A percentile compares a stretch with the other conserved stretches of the same genome.
phyloP scores from a whole-genome alignment of 2,888 invertebrate species.

The Dastarcus helophoroides region DNA sequence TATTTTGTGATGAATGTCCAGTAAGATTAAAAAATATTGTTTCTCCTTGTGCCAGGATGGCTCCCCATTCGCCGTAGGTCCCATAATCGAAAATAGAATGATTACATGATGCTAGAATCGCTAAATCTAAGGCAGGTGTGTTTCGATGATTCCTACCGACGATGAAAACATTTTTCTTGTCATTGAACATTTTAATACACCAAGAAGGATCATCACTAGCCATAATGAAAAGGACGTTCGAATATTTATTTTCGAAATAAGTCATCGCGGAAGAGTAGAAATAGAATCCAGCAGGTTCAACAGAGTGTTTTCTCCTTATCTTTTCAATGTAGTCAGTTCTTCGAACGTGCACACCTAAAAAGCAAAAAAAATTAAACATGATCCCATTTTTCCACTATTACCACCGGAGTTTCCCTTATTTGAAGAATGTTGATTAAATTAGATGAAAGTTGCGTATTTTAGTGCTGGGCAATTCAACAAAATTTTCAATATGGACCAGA shows the following conservation, averaged over 20 bases:
- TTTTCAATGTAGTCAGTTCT: constrained; percentile 46
- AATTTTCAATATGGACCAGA: too few species aligned
- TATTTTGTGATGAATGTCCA: constrained; percentile 30
- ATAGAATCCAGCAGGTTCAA: constrained; percentile 31
- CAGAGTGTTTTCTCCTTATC: constrained; percentile 41
- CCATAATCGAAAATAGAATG: constrained; percentile 44
- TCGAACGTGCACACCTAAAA: constrained; percentile 45
- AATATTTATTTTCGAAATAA: constrained; percentile 35
- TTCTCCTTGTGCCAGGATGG: constrained; percentile 40
- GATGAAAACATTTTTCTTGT: constrained; percentile 33
- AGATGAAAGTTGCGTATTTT: constrained; percentile 8
- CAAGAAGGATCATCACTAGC: constrained; percentile 41
- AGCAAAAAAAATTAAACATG: too few species aligned
- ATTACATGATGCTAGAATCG: constrained; percentile 40
- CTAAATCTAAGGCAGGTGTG: constrained; percentile 37
- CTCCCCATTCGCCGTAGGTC: constrained; percentile 42
- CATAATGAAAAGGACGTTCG: constrained; percentile 35
- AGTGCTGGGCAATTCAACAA: too few species aligned
- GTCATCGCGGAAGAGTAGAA: constrained; percentile 38
- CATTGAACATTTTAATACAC: constrained; percentile 34
- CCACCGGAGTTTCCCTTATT: too few species aligned
- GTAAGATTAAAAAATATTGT: constrained; percentile 37
- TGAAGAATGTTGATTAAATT: too few species aligned
- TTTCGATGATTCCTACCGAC: constrained; percentile 31
- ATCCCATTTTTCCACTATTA: constrained; percentile 20